A percentile compares a stretch with the other conserved stretches of the same genome.
Evolutionary conservation across 2,113 vertebrate genomes (phyloP).

Genomic region (Tychaedon coryphoeus): DNA sequence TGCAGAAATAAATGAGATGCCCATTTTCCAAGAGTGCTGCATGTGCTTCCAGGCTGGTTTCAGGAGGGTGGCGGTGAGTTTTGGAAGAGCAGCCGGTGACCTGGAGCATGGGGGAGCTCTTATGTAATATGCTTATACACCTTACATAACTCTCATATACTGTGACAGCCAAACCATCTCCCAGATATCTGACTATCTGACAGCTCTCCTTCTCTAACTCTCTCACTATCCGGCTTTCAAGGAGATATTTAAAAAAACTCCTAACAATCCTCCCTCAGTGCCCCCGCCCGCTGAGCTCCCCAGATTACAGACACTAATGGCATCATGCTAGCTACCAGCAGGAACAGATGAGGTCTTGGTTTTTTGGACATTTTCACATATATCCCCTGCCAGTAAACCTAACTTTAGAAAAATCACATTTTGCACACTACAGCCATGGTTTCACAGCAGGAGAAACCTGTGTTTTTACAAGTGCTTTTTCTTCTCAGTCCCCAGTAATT

Average conservation of each 20-base stretch:
- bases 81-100: neutral
- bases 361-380: neutral
- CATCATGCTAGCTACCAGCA: neutral
- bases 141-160: constrained; percentile 6
- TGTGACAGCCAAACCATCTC: constrained; percentile 6
- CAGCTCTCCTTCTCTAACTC: neutral
- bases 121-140: constrained; percentile 33
- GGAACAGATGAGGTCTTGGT: neutral
- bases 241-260: neutral
- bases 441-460: neutral
- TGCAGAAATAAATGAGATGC: neutral
- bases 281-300: fast-evolving
- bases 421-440: neutral
- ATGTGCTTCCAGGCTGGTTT: neutral
- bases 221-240: neutral
- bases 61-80: neutral
- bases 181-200: neutral
- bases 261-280: neutral
- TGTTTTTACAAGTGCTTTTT: neutral
- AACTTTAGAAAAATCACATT: neutral
- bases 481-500: neutral
- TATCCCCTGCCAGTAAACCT: neutral
- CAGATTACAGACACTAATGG: neutral
- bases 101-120: neutral
- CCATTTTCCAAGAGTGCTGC: neutral